phyloP scores from a whole-genome alignment of 2,888 invertebrate species.

The Cataglyphis altisquamis region DNA sequence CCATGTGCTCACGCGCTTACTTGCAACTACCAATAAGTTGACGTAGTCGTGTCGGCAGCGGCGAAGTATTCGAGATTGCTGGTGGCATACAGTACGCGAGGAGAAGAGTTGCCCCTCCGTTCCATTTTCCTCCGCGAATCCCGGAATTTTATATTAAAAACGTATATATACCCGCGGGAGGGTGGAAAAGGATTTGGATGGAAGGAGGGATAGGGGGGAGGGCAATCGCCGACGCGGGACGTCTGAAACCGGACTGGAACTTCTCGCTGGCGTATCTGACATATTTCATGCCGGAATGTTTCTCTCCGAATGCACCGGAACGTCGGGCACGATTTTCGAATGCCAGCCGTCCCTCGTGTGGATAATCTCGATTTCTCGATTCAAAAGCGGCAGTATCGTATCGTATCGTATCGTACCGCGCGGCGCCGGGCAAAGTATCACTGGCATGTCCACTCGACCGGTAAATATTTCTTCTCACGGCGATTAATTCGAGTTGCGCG shows the following conservation, averaged over 20 bases:
- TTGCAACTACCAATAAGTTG: slow-evolving; percentile 40
- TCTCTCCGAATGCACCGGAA: slow-evolving; percentile 68
- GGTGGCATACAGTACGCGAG: slow-evolving; percentile 5
- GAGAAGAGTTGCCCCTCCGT: not conserved
- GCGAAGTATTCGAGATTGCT: slow-evolving; percentile 48
- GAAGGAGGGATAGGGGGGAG: not conserved
- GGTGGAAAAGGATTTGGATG: not conserved
- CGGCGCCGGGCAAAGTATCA: slow-evolving; percentile 30
- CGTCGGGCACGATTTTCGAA: slow-evolving; percentile 61
- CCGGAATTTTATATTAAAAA: slow-evolving; percentile 59
- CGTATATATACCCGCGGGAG: not conserved
- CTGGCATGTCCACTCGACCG: slow-evolving; percentile 13
- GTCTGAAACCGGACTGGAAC: slow-evolving; percentile 67
- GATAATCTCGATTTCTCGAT: slow-evolving; percentile 59
- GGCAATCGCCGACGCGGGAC: slow-evolving; percentile 50
- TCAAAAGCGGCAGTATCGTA: slow-evolving; percentile 28
- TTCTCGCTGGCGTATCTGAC: slow-evolving; percentile 68
- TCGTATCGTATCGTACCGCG: slow-evolving; percentile 1
- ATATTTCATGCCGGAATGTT: slow-evolving; percentile 73
- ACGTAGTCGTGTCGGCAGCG: slow-evolving; percentile 31
- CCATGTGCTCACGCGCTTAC: slow-evolving; percentile 24
- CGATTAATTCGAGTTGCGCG: slow-evolving; percentile 21
- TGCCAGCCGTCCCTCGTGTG: slow-evolving; percentile 53
- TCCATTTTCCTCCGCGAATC: slow-evolving; percentile 37
- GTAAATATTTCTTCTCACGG: slow-evolving; percentile 39